phyloP scores from a whole-genome alignment of 1,140 invertebrate genomes.

The Heliothis virescens region DNA sequence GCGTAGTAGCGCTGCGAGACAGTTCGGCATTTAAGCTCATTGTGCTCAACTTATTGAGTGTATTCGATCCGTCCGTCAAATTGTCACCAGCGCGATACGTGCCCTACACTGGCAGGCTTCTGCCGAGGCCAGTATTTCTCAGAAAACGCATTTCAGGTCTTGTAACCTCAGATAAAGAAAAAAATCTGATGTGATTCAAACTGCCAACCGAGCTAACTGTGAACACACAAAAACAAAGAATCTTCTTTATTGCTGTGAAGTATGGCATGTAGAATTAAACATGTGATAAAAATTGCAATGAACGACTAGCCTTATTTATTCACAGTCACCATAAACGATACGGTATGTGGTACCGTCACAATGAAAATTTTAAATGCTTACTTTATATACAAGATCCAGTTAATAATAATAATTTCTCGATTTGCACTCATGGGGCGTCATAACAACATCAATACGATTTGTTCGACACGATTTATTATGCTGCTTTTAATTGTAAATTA shows the following conservation, averaged over 20 bases:
- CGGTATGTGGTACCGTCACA: constrained; percentile 26
- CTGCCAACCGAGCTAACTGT: neutral
- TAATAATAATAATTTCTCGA: constrained; percentile 34
- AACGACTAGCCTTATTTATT: constrained; percentile 35
- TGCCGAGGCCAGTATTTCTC: neutral
- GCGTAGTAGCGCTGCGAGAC: constrained; percentile 75
- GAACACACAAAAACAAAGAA: constrained; percentile 30
- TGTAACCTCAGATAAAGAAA: constrained; percentile 14
- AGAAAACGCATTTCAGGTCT: constrained; percentile 15
- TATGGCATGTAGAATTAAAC: constrained; percentile 30
- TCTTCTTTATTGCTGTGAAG: constrained; percentile 30
- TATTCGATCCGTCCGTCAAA: constrained; percentile 71
- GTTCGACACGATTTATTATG: constrained; percentile 30
- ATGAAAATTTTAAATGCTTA: constrained; percentile 23
- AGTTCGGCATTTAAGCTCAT: constrained; percentile 81
- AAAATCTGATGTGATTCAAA: constrained; percentile 23
- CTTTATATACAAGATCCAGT: constrained; percentile 7
- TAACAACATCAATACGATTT: constrained; percentile 33
- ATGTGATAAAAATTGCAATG: constrained; percentile 21
- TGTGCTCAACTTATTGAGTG: constrained; percentile 81
- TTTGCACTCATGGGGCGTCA: constrained; percentile 32
- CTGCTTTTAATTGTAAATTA: constrained; percentile 46
- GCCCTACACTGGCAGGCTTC: constrained; percentile 53
- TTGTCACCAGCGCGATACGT: constrained; percentile 66
- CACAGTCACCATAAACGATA: constrained; percentile 13